Evolutionary conservation across 2,797 vertebrate genomes (phyloP).

Genomic region (Typhlichthys subterraneus): DNA sequence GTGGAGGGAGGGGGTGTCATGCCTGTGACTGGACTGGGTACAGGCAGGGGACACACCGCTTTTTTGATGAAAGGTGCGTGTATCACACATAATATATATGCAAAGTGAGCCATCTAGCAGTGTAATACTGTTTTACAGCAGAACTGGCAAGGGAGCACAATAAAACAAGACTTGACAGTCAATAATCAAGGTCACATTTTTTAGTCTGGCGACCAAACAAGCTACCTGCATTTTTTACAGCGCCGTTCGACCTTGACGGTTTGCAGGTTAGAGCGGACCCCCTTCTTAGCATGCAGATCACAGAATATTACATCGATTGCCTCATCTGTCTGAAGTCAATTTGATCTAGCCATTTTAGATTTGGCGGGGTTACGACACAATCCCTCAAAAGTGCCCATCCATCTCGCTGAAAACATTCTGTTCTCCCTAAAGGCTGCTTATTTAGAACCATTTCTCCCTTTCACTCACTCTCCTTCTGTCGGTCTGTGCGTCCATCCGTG

Average conservation of each 20-base stretch:
- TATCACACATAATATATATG: slow-evolving; percentile 20
- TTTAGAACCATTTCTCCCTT: slow-evolving; percentile 49
- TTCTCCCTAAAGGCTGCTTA: slow-evolving; percentile 73
- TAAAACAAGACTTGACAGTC: slow-evolving; percentile 75
- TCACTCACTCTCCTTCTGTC: slow-evolving; percentile 23
- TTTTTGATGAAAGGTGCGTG: slow-evolving; percentile 15
- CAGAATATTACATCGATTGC: slow-evolving; percentile 79
- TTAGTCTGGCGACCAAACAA: slow-evolving; percentile 75
- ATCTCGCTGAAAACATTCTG: slow-evolving; percentile 73
- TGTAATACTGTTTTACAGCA: slow-evolving; percentile 50
- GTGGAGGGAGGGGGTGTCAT: background rate
- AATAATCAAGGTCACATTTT: slow-evolving; percentile 80
- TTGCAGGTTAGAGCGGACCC: slow-evolving; percentile 65
- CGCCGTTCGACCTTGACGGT: slow-evolving; percentile 72
- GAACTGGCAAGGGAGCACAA: slow-evolving; percentile 52
- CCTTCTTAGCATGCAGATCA: slow-evolving; percentile 80
- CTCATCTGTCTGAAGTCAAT: slow-evolving; percentile 79
- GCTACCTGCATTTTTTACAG: slow-evolving; percentile 74
- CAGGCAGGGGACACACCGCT: slow-evolving; percentile 15
- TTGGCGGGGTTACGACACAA: slow-evolving; percentile 76
- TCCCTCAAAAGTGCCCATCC: slow-evolving; percentile 78
- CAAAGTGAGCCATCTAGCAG: slow-evolving; percentile 21
- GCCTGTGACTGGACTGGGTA: background rate
- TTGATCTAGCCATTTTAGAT: slow-evolving; percentile 80
- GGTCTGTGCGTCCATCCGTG: background rate